Evolutionary conservation across 1,140 invertebrate genomes (phyloP).

Genomic region (Acromyrmex heyeri): DNA sequence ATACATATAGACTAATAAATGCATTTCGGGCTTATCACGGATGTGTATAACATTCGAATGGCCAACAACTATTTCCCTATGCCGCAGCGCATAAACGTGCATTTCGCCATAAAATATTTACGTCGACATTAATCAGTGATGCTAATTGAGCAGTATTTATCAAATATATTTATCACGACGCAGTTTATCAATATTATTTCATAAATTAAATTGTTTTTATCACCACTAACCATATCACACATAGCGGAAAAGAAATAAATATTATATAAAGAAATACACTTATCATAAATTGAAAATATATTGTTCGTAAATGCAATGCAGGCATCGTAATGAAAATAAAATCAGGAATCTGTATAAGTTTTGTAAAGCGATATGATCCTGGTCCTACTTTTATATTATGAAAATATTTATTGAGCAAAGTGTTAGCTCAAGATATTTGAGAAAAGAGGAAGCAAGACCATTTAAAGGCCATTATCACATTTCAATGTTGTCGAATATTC

Average conservation of each 20-base stretch:
- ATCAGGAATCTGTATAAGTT: not conserved
- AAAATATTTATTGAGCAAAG: not conserved
- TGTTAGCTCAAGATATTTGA: slow-evolving; percentile 9
- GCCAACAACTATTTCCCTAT: not conserved
- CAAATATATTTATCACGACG: not conserved
- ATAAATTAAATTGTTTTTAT: not conserved
- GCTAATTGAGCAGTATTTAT: slow-evolving; percentile 33
- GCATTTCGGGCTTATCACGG: slow-evolving; percentile 6
- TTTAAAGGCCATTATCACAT: slow-evolving; percentile 3
- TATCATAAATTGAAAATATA: not conserved
- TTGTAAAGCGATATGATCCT: not conserved
- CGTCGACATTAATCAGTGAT: slow-evolving; percentile 37
- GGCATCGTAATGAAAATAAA: not conserved
- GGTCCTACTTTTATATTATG: not conserved
- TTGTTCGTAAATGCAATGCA: not conserved
- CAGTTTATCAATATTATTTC: slow-evolving; percentile 10
- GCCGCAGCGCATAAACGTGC: not conserved
- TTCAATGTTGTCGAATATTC: not conserved
- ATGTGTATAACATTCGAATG: not conserved
- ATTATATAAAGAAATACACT: not conserved
- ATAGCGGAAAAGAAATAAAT: not conserved
- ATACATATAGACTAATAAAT: slow-evolving; percentile 22
- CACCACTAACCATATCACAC: not conserved
- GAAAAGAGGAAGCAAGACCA: not conserved
- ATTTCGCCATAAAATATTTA: slow-evolving; percentile 34